These are phyloP conservation scores for Balearica regulorum DNA, from an alignment of 2,797 vertebrate species.

Conservation along the genomic window DNA sequence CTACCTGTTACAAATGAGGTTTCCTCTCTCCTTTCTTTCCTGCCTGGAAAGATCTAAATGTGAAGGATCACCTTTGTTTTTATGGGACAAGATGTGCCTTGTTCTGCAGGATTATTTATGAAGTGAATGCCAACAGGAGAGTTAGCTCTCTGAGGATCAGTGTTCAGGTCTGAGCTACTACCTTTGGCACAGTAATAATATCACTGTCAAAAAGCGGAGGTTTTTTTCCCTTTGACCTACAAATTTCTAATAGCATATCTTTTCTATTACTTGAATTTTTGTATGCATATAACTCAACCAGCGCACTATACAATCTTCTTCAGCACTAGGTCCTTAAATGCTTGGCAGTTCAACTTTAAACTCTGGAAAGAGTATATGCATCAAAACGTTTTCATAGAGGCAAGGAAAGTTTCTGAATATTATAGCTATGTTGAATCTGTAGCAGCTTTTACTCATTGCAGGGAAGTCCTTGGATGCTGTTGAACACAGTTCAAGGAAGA, in stretches of 20 bases:
- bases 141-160: not conserved
- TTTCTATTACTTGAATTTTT: not conserved
- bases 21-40: not conserved
- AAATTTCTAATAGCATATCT: not conserved
- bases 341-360: not conserved
- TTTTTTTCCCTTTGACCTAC: not conserved
- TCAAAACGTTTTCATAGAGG: not conserved
- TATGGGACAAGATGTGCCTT: not conserved
- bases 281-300: not conserved
- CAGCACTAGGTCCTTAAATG: not conserved
- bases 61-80: not conserved
- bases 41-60: not conserved
- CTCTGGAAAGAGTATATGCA: not conserved
- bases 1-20: not conserved
- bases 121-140: not conserved
- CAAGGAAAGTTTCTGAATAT: not conserved
- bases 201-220: not conserved
- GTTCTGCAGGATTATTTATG: conserved; percentile 22
- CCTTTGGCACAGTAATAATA: not conserved
- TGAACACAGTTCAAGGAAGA: not conserved
- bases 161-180: not conserved
- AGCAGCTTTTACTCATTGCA: not conserved
- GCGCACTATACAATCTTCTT: not conserved
- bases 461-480: not conserved
- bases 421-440: not conserved